A percentile compares a stretch with the other conserved stretches of the same genome.
phyloP scores from a whole-genome alignment of 2,113 vertebrate genomes.

The Oxyura jamaicensis region DNA sequence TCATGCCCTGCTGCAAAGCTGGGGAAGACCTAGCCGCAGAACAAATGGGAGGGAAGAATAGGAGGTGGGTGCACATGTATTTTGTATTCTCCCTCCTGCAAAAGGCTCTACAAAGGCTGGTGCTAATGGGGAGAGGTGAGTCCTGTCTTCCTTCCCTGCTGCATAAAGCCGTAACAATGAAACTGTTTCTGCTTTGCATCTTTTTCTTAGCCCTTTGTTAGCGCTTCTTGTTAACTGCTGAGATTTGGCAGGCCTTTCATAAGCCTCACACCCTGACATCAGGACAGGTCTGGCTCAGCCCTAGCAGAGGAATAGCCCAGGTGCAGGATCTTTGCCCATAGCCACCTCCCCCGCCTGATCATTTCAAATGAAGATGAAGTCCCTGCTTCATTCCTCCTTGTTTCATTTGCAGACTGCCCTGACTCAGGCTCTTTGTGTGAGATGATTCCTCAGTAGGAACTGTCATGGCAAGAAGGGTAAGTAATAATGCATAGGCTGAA shows the following conservation, averaged over 20 bases:
- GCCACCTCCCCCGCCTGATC: rapidly evolving
- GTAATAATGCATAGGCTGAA: constrained; percentile 62
- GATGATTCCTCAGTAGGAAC: background rate
- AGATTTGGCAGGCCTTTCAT: background rate
- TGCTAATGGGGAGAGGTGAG: rapidly evolving
- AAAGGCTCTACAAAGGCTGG: background rate
- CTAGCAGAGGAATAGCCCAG: background rate
- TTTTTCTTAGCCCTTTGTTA: background rate
- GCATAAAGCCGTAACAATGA: background rate
- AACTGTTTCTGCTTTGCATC: background rate
- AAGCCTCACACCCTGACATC: background rate
- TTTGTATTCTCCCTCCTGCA: background rate
- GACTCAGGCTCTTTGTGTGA: background rate
- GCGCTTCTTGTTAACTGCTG: background rate
- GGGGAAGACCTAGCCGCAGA: background rate
- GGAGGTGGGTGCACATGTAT: background rate
- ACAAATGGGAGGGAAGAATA: background rate
- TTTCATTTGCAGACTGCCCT: background rate
- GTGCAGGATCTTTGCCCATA: background rate
- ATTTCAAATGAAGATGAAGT: background rate
- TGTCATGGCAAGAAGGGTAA: background rate
- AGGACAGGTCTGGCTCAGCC: background rate
- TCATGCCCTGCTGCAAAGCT: rapidly evolving
- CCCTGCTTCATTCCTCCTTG: background rate
- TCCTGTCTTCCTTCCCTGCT: background rate